These are phyloP conservation scores for Mormyrops attenuatus DNA, from an alignment of 2,797 vertebrate species.

Conservation along the genomic window DNA sequence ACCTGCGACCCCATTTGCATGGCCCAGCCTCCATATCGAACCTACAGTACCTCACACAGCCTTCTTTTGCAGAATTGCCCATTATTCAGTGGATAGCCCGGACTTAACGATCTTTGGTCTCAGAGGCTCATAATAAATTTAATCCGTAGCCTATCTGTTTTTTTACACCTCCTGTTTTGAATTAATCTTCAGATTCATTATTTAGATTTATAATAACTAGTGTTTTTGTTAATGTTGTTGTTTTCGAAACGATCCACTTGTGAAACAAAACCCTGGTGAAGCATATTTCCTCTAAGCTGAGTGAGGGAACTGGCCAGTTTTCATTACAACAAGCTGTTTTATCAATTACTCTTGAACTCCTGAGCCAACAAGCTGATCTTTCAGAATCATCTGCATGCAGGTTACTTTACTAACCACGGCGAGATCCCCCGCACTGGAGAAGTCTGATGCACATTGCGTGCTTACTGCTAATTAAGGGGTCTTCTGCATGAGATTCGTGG, in stretches of 20 bases:
- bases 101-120: neutral
- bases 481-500: constrained; percentile 5
- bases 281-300: neutral
- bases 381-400: constrained; percentile 23
- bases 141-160: neutral
- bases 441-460: neutral
- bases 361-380: neutral
- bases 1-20: neutral
- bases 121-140: neutral
- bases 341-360: neutral
- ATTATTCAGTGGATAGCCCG: neutral
- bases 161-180: neutral
- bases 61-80: neutral
- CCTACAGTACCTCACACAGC: neutral
- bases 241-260: neutral
- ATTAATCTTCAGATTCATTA: neutral
- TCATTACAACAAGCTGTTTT: neutral
- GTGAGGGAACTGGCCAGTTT: neutral
- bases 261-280: neutral
- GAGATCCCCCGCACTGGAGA: neutral
- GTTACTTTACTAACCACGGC: constrained; percentile 17
- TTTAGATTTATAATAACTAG: neutral
- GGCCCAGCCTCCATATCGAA: neutral
- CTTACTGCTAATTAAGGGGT: constrained; percentile 20
- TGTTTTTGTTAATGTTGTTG: neutral